Evolutionary conservation across 2,888 invertebrate genomes (phyloP), one percentile per base, ranked within the genome.

Genomic region (Drosophila hamatofila): DNA sequence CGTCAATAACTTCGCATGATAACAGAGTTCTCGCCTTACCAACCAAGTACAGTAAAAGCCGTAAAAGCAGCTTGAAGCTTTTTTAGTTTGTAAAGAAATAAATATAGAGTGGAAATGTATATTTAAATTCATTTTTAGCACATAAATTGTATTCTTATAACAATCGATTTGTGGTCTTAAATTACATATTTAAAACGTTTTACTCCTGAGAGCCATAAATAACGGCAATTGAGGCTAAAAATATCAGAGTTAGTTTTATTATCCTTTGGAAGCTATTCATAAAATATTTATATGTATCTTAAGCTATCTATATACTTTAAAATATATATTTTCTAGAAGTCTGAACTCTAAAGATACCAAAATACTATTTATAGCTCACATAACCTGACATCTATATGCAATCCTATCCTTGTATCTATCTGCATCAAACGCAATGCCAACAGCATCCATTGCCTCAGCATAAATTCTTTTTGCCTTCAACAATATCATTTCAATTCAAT

Each of bases 1-100:
- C 55, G 55, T 55, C 66, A 41, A 55, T 48, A 66, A 48, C 46
- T 66, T 39, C 25, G 37, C 12, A 37, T 30, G 52, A 44, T 39
- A 52, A 46, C 21, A 11, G 54, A 30, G 62, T 7, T 14, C 12
- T 35, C 33, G 25, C 4, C 25, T 25, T 8, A 16, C 16, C 6
- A 57, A 16, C 4, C 16, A n/a, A 42, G 9, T 16, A n/a, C n/a
- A 27, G 8, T 27, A 8, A n/a, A n/a, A n/a, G 30, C 9, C 11
- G 2, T 8, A 27, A 27, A 8, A 8, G 42, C 44, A 14, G 16
- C 23, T 23, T 16, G n/a, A n/a, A n/a, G n/a, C n/a, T n/a, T n/a
- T n/a, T n/a, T n/a, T n/a, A n/a, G n/a, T n/a, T n/a, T n/a, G n/a
- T n/a, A n/a, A n/a, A n/a, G n/a, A n/a, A n/a, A 16, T 25, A 25